A percentile compares a stretch with the other conserved stretches of the same genome.
These are phyloP conservation scores for Hypanus sabinus DNA, from an alignment of 2,113 vertebrate species.

Conservation along the genomic window DNA sequence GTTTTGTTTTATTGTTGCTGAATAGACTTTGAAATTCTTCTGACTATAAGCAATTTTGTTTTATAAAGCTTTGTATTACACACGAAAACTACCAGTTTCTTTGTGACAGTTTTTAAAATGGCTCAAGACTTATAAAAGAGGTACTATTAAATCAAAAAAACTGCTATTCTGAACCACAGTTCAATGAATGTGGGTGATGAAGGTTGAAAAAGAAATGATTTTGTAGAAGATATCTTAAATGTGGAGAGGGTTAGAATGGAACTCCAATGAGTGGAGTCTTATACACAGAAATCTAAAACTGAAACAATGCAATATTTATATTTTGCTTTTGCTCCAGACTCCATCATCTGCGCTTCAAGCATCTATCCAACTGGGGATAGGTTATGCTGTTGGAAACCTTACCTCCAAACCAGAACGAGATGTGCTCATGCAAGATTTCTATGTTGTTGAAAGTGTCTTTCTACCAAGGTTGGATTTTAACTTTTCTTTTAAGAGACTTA, in stretches of 20 bases:
- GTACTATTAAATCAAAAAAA: too few relatives aligned
- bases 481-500: neutral
- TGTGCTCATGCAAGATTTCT: constrained; percentile 98
- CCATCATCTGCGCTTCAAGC: constrained; percentile 81
- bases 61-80: neutral
- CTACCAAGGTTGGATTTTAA: constrained; percentile 75
- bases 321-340: constrained; percentile 62
- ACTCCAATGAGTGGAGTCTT: too few relatives aligned
- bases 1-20: neutral
- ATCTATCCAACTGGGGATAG: constrained; percentile 89
- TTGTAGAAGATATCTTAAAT: too few relatives aligned
- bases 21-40: neutral
- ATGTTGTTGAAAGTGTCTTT: constrained; percentile 89
- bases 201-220: too few relatives aligned
- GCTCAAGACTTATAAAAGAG: too few relatives aligned
- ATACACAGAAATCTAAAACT: neutral
- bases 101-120: too few relatives aligned
- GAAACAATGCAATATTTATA: constrained; percentile 37
- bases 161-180: too few relatives aligned
- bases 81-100: too few relatives aligned
- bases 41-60: neutral
- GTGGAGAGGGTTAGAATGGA: too few relatives aligned
- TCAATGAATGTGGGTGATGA: too few relatives aligned
- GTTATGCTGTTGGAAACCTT: constrained; percentile 88
- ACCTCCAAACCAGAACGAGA: constrained; percentile 91